These are phyloP conservation scores for Gouania willdenowi DNA, from an alignment of 2,797 vertebrate genomes.

Conservation along the genomic window DNA sequence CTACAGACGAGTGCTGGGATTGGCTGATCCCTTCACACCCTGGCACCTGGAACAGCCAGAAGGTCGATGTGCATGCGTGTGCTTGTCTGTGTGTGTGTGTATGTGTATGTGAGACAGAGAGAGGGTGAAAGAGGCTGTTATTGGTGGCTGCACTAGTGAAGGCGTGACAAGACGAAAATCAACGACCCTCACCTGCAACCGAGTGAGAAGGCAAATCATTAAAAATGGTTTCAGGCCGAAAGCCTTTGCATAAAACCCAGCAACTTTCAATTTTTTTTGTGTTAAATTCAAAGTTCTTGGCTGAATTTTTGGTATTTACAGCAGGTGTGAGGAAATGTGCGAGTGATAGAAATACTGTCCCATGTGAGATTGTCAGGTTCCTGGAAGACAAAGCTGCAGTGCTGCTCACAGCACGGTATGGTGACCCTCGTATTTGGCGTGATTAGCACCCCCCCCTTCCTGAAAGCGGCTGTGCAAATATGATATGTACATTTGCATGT, in stretches of 20 bases:
- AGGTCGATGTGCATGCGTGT: slow-evolving; percentile 10
- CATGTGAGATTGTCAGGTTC: slow-evolving; percentile 11
- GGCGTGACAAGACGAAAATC: slow-evolving; percentile 84
- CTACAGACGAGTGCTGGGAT: slow-evolving; percentile 80
- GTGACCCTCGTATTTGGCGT: slow-evolving; percentile 58
- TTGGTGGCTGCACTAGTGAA: slow-evolving; percentile 63
- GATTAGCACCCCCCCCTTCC: slow-evolving; percentile 51
- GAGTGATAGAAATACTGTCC: slow-evolving; percentile 7
- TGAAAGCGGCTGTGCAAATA: slow-evolving; percentile 67
- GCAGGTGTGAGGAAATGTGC: slow-evolving; percentile 33
- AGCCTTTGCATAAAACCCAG: slow-evolving; percentile 71
- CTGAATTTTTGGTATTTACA: slow-evolving; percentile 28
- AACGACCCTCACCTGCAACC: slow-evolving; percentile 86
- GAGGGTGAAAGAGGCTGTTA: slow-evolving; percentile 42
- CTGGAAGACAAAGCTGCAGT: slow-evolving; percentile 22
- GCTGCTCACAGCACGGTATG: slow-evolving; percentile 7
- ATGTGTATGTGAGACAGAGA: slow-evolving; percentile 16
- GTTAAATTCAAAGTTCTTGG: slow-evolving; percentile 49
- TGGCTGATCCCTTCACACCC: slow-evolving; percentile 77
- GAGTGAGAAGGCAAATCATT: slow-evolving; percentile 82
- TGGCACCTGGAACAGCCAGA: slow-evolving; percentile 88
- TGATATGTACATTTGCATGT: slow-evolving; percentile 64
- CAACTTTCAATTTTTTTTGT: slow-evolving; percentile 39
- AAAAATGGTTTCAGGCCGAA: slow-evolving; percentile 87
- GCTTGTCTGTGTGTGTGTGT: background rate